phyloP scores from a whole-genome alignment of 2,888 invertebrate genomes.

The Scaeva pyrastri region DNA sequence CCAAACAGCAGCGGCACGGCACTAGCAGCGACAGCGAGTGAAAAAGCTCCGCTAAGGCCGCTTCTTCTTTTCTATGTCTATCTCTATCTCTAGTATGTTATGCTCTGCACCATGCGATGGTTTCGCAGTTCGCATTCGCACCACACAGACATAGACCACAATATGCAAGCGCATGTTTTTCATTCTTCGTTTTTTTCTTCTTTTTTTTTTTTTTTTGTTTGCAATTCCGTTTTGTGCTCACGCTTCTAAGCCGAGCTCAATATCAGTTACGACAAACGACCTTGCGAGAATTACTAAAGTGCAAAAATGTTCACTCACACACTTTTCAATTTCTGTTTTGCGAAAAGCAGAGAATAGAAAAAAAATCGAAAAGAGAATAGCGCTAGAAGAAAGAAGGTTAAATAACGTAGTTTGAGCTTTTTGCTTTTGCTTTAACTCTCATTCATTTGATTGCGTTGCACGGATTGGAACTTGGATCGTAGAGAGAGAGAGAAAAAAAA shows the following conservation, averaged over 20 bases:
- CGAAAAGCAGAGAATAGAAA: conserved; percentile 44
- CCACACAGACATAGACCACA: not conserved
- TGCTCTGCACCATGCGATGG: not conserved
- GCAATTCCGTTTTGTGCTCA: conserved; percentile 64
- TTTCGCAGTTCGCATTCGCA: not conserved
- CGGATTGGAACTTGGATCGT: not conserved
- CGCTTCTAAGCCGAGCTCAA: conserved; percentile 68
- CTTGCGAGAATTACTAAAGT: conserved; percentile 75
- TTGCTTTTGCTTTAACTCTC: conserved; percentile 20
- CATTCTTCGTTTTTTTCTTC: conserved; percentile 16
- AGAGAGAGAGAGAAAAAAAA: not conserved
- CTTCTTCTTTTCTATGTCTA: not conserved
- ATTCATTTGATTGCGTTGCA: conserved; percentile 31
- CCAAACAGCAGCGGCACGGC: not conserved
- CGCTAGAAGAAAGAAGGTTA: conserved; percentile 58
- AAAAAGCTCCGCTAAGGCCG: conserved; percentile 25
- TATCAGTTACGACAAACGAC: conserved; percentile 76
- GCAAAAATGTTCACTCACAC: conserved; percentile 75
- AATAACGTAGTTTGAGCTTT: conserved; percentile 49
- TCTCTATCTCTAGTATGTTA: not conserved
- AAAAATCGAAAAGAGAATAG: conserved; percentile 30
- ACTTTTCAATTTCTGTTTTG: conserved; percentile 70
- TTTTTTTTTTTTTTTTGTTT: not conserved
- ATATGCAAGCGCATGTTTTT: conserved; percentile 48
- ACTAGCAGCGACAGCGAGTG: not conserved